These are phyloP conservation scores for Sebastes ruberrimus DNA, from an alignment of 2,797 vertebrate genomes.

Conservation along the genomic window DNA sequence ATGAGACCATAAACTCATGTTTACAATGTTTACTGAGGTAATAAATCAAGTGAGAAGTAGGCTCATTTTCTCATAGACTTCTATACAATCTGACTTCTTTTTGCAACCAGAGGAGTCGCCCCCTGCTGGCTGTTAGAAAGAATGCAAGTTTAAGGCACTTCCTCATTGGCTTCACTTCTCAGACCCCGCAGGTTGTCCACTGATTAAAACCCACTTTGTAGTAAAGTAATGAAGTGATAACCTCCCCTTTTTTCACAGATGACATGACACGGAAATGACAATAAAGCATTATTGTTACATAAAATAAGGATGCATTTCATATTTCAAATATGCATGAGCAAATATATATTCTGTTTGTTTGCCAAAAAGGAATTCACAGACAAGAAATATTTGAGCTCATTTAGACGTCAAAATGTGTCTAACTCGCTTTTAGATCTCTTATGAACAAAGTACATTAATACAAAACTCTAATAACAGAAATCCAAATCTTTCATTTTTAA, in stretches of 20 bases:
- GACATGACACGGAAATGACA: not conserved
- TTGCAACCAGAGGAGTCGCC: no score
- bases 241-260: not conserved
- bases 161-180: no score
- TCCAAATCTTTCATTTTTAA: not conserved
- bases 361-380: not conserved
- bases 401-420: not conserved
- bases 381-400: not conserved
- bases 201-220: not conserved
- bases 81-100: no score
- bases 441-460: not conserved
- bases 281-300: not conserved
- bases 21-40: no score
- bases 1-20: no score
- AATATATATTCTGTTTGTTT: not conserved
- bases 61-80: no score
- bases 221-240: not conserved
- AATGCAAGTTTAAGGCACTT: no score
- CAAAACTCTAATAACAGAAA: not conserved
- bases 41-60: no score
- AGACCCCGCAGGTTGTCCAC: no score
- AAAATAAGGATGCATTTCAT: not conserved
- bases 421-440: not conserved
- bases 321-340: not conserved
- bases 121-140: no score